Evolutionary conservation across 2,888 invertebrate species (phyloP), one percentile per base, ranked within the genome.

Genomic region (Aethes cnicana): DNA sequence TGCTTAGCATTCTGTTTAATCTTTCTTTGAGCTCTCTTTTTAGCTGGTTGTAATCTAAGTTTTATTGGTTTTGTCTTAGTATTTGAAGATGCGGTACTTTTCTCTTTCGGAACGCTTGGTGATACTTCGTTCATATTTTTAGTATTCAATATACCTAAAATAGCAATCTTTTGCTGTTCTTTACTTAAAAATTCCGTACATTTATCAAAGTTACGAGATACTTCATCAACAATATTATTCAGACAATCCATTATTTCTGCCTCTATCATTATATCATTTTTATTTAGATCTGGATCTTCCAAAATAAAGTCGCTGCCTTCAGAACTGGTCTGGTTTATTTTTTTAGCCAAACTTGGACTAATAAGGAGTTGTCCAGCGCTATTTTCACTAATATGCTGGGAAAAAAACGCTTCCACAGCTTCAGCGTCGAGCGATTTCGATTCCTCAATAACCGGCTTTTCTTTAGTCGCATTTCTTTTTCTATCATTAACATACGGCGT

Each of bases 241-340:
- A 85, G 58, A 54, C 83, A 85, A 52, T 81, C 71, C 17, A 77
- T 57, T 9, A 84, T 65, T 39, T 78, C 81, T 7, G 60, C 47
- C 49, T 81, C 67, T 41, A 69, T 55, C 16, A 63, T 57, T 9
- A 66, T 54, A 12, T 59, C 36, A 26, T 67, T 57, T 1, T 49
- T 28, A 21, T 61, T 60, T 14, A 58, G 30, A 25, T 64, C 59
- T 36, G n/a, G n/a, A n/a, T 64, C 54, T 18, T 61, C 61, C 2
- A 59, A 41, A 9, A 65, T 50, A 16, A 66, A 42, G 20, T 65
- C 73, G 44, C 76, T 81, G 1, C 56, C 55, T 41, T 79, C 80
- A 2, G 83, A 80, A 57, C 72, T 79, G 0, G 72, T 72, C 59
- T 71, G 72, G 39, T 83, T 84, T 1, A 81, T 71, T 68, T 77